Evolutionary conservation across 2,888 invertebrate species (phyloP).

Genomic region (Caenorhabditis japonica): DNA sequence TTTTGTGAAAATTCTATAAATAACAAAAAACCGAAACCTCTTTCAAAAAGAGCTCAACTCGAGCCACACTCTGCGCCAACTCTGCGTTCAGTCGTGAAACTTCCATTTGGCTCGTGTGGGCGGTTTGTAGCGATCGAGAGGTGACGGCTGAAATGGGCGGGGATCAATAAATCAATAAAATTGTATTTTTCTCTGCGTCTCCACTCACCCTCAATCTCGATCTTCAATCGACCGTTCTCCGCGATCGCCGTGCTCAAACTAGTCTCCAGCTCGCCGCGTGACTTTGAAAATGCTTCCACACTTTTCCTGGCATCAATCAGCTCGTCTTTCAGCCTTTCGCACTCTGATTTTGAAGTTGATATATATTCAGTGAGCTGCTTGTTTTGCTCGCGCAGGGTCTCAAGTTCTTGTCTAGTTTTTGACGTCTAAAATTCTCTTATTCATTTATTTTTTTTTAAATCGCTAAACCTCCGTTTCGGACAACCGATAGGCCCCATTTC

Average conservation of each 20-base stretch:
- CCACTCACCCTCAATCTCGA: slow-evolving; percentile 13
- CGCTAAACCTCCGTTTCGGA: slow-evolving; percentile 5
- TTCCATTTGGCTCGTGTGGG: slow-evolving; percentile 10
- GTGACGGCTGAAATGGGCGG: too few relatives aligned
- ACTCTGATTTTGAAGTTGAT: slow-evolving; percentile 2
- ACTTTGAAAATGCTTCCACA: slow-evolving; percentile 12
- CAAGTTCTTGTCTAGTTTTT: slow-evolving; percentile 53
- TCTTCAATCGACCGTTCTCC: slow-evolving; percentile 9
- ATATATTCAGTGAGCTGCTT: slow-evolving; percentile 25
- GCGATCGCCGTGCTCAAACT: slow-evolving; percentile 12
- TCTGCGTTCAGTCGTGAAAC: slow-evolving; percentile 33
- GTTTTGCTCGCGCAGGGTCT: slow-evolving; percentile 45
- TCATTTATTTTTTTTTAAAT: too few relatives aligned
- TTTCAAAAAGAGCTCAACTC: slow-evolving; percentile 35
- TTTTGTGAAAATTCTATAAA: neutral
- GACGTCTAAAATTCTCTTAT: slow-evolving; percentile 23
- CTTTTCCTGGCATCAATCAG: slow-evolving; percentile 18
- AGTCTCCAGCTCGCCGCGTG: slow-evolving; percentile 15
- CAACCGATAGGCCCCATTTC: slow-evolving; percentile 50
- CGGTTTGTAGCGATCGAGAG: too few relatives aligned
- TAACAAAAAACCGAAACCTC: slow-evolving; percentile 14
- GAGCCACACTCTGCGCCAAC: slow-evolving; percentile 31
- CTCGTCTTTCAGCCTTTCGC: slow-evolving; percentile 43
- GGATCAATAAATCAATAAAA: too few relatives aligned
- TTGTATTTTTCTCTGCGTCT: too few relatives aligned